Conservation (phyloP, 2,888 invertebrate genomes). For the Epistrophe eligans region DNA sequence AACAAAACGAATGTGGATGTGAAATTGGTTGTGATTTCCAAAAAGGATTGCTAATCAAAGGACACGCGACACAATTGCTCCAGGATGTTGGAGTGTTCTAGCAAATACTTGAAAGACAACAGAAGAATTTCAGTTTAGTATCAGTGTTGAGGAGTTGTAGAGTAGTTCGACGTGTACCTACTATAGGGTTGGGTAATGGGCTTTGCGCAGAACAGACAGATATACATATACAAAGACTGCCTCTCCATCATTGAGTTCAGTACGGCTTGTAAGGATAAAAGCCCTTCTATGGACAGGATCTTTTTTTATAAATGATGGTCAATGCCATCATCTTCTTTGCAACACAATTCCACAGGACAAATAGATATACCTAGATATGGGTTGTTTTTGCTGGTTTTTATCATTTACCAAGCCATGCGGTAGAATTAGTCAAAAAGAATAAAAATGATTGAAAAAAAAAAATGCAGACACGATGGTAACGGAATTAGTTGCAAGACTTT, state of each 20-base stretch:
- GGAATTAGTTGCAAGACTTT: slow-evolving; percentile 52
- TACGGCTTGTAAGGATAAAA: not conserved
- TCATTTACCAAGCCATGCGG: slow-evolving; percentile 54
- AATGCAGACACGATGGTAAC: slow-evolving; percentile 29
- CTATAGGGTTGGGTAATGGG: slow-evolving; percentile 28
- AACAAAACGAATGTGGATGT: slow-evolving; percentile 51
- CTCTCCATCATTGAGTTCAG: slow-evolving; percentile 46
- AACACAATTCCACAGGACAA: not conserved
- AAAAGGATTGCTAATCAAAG: slow-evolving; percentile 74
- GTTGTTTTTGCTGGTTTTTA: slow-evolving; percentile 4
- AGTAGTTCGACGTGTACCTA: slow-evolving; percentile 32
- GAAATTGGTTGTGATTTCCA: slow-evolving; percentile 72
- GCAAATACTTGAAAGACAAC: slow-evolving; percentile 61
- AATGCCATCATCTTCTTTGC: slow-evolving; percentile 55
- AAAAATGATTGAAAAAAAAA: slow-evolving; percentile 13
- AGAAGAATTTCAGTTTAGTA: slow-evolving; percentile 10
- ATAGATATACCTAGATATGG: not conserved
- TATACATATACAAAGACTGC: slow-evolving; percentile 42
- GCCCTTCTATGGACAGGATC: not conserved
- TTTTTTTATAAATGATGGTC: slow-evolving; percentile 47
- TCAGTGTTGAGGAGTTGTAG: slow-evolving; percentile 12
- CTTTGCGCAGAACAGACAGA: slow-evolving; percentile 27
- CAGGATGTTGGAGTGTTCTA: slow-evolving; percentile 36
- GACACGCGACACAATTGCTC: slow-evolving; percentile 67
- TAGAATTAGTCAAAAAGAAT: slow-evolving; percentile 53